Evolutionary conservation across 2,797 vertebrate genomes (phyloP).

Genomic region (Sebastes matsubarae): DNA sequence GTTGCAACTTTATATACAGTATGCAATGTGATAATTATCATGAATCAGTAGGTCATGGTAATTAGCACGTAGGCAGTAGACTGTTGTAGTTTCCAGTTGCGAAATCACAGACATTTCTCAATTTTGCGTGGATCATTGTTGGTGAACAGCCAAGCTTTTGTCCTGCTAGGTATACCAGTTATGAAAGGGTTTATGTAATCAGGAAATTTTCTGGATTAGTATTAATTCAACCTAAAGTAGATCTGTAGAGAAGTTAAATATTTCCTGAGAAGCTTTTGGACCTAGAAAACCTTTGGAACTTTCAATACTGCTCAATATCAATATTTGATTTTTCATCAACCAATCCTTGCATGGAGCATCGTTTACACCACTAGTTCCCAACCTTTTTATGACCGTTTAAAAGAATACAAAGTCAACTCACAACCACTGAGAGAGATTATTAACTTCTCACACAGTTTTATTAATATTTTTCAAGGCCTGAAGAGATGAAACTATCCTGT

Average conservation of each 20-base stretch:
- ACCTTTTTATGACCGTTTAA: too few relatives aligned
- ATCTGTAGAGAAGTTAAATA: background rate
- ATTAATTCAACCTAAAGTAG: background rate
- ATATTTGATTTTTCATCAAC: too few relatives aligned
- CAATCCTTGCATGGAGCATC: too few relatives aligned
- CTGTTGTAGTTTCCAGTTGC: background rate
- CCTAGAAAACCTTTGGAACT: background rate
- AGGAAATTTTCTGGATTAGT: background rate
- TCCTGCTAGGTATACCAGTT: background rate
- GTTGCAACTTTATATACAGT: background rate
- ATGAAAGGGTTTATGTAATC: conserved; percentile 7
- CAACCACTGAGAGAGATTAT: background rate
- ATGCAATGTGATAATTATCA: background rate
- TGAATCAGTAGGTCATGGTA: background rate
- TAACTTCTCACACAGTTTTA: background rate
- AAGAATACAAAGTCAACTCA: background rate
- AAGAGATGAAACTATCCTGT: background rate
- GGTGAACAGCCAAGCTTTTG: conserved; percentile 14
- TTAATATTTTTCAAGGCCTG: background rate
- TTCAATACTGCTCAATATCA: too few relatives aligned
- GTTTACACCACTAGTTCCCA: too few relatives aligned
- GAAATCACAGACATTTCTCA: background rate
- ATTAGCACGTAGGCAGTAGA: background rate
- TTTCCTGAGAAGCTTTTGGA: background rate
- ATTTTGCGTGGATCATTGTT: background rate